A percentile compares a stretch with the other conserved stretches of the same genome.
phyloP scores from a whole-genome alignment of 2,797 vertebrate genomes.

The Sebastes steindachneri region DNA sequence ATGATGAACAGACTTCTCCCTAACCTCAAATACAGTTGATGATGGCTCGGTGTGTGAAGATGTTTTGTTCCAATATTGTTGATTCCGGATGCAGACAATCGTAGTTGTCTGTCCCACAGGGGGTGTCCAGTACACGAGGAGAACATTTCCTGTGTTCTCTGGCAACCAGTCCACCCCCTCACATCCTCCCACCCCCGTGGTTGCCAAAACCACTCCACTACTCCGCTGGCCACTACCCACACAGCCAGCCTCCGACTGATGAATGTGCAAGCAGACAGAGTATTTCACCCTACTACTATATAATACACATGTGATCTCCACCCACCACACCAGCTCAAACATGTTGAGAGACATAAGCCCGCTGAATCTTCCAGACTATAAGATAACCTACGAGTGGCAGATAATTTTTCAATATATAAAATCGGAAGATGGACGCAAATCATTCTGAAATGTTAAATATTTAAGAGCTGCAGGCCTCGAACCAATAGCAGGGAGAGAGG shows the following conservation, averaged over 20 bases:
- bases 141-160: constrained; percentile 62
- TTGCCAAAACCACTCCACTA: constrained; percentile 53
- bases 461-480: constrained; percentile 52
- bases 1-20: neutral
- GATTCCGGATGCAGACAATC: constrained; percentile 34
- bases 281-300: constrained; percentile 48
- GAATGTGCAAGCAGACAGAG: constrained; percentile 44
- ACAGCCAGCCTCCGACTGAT: constrained; percentile 60
- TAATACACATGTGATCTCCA: constrained; percentile 39
- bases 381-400: neutral
- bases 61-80: neutral
- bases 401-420: neutral
- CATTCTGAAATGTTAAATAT: constrained; percentile 72
- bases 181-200: constrained; percentile 58
- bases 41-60: neutral
- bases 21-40: neutral
- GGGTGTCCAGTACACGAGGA: constrained; percentile 38
- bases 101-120: constrained; percentile 32
- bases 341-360: constrained; percentile 2
- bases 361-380: constrained; percentile 28
- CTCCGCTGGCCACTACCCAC: constrained; percentile 58
- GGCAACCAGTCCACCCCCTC: constrained; percentile 53
- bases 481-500: constrained; percentile 9
- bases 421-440: constrained; percentile 35
- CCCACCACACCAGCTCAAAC: constrained; percentile 28